Conservation (phyloP, 2,113 vertebrate genomes). For the Blennius ocellaris region DNA sequence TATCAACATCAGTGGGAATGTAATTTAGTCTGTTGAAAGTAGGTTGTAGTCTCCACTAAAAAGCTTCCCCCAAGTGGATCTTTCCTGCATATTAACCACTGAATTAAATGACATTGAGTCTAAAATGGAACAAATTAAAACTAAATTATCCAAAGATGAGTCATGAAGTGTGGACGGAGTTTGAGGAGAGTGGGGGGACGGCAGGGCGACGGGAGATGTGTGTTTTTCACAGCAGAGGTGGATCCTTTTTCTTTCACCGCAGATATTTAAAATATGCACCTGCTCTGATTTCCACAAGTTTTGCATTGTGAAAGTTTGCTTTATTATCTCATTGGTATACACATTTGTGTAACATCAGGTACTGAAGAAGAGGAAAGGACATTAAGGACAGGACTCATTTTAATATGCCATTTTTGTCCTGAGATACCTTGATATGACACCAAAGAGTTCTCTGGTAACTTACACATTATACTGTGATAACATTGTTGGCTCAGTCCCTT, state of each 20-base stretch:
- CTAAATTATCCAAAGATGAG: slow-evolving; percentile 12
- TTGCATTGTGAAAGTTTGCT: slow-evolving; percentile 24
- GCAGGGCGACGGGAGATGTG: neutral
- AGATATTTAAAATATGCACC: slow-evolving; percentile 32
- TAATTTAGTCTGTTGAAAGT: neutral
- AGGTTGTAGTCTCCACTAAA: neutral
- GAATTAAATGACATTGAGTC: slow-evolving; percentile 8
- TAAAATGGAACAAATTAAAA: slow-evolving; percentile 24
- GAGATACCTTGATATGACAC: too few relatives aligned
- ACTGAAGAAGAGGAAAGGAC: neutral
- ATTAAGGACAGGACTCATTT: neutral
- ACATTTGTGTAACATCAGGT: neutral
- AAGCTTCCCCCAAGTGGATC: neutral
- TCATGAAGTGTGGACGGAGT: slow-evolving; percentile 8
- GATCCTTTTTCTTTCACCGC: neutral
- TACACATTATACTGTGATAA: too few relatives aligned
- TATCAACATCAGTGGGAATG: neutral
- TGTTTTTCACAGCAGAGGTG: slow-evolving; percentile 9
- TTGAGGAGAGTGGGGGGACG: neutral
- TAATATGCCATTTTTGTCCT: too few relatives aligned
- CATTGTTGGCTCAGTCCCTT: too few relatives aligned
- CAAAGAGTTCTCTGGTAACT: too few relatives aligned
- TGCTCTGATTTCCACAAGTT: slow-evolving; percentile 36
- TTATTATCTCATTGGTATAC: slow-evolving; percentile 1
- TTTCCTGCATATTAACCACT: slow-evolving; percentile 4